These are phyloP conservation scores for Siniperca scherzeri DNA, from an alignment of 2,797 vertebrate species.

Conservation along the genomic window DNA sequence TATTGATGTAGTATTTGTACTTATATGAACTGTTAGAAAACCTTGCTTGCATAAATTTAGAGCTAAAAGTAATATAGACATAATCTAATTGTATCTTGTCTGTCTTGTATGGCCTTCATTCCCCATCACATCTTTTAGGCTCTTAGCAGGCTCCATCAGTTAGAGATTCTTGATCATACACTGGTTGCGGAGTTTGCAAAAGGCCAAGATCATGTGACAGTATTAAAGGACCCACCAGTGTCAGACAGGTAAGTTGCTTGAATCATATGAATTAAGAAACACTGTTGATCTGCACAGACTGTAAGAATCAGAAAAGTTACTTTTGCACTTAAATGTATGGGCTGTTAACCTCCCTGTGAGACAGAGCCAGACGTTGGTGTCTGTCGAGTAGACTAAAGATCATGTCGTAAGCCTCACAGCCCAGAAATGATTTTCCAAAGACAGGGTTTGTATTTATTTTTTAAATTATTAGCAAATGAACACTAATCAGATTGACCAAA, in stretches of 20 bases:
- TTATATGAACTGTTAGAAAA: neutral
- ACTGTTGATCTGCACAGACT: neutral
- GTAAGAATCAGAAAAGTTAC: neutral
- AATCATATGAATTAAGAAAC: neutral
- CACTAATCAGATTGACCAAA: neutral
- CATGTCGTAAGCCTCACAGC: neutral
- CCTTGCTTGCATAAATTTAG: no score
- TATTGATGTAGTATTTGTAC: neutral
- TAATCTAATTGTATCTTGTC: neutral
- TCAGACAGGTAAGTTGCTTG: constrained; percentile 79
- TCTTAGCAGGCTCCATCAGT: constrained; percentile 92
- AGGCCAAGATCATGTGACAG: constrained; percentile 87
- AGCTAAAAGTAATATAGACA: neutral
- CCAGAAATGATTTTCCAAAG: neutral
- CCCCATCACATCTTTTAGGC: constrained; percentile 82
- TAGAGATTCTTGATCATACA: constrained; percentile 91
- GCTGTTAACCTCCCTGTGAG: neutral
- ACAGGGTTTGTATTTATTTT: no score
- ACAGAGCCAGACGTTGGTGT: neutral
- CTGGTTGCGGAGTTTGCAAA: constrained; percentile 95
- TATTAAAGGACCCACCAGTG: constrained; percentile 87
- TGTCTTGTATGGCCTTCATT: neutral
- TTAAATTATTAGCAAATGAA: no score
- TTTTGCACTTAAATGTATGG: neutral
- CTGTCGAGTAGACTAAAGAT: neutral